Base-by-base conservation (phyloP, 2,888 invertebrate species). In the Cephus nigrinus region DNA sequence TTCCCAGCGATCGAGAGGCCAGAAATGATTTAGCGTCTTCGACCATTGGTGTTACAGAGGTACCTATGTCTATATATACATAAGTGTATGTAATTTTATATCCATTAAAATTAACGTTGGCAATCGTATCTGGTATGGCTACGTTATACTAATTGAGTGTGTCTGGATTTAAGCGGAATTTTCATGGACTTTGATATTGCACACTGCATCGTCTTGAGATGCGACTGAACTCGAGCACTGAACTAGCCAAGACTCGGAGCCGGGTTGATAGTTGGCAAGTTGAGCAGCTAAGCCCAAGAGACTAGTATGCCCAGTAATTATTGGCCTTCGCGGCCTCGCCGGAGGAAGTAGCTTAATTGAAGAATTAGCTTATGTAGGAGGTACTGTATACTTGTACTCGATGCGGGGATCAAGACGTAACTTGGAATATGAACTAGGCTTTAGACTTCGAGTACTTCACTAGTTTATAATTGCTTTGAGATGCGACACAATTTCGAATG, bases 301-400 rank as follows among this genome's bases (percentile, higher is more conserved):
- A 55, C 55, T 55, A 55, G 55, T 23, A 55, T 55, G 55, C 15
- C 9, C 76, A 74, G 77, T 82, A 85, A 85, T 88, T 86, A 87
- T 86, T 83, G 81, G 80, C 82, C 83, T 81, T 82, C 80, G 81
- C 82, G 78, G 81, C 80, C 85, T 85, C 82, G 78, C 75, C 78
- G 81, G 81, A 83, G 87, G 83, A 88, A 88, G 86, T 84, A 78
- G 84, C 83, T 86, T 87, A 84, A 88, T 88, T 86, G 85, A 86
- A 84, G 85, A 87, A 88, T 88, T 88, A 87, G 83, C 82, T 80
- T 82, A 77, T 79, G 81, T 73, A 80, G 81, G 79, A 31, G 32
- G 68, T 23, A 9, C 55, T 23, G 23, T 55, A 55, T 23, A 55
- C 55, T 55, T 55, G 55, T 55, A 23, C 55, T 55, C 55, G 55